These are phyloP conservation scores for Emydura subglobosa DNA, from an alignment of 2,113 vertebrate species.

Conservation along the genomic window DNA sequence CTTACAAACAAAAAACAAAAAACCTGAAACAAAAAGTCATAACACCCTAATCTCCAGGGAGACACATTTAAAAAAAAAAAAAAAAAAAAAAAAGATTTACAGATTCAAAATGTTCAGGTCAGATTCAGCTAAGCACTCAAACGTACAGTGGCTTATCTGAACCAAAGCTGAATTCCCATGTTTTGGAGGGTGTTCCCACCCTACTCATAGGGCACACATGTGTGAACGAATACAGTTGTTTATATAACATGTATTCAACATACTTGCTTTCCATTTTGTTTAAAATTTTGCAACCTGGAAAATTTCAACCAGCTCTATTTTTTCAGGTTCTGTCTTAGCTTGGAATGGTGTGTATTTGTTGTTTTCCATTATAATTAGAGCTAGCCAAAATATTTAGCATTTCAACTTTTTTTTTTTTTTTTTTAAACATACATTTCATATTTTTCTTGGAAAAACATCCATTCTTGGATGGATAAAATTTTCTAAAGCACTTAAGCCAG, in stretches of 20 bases:
- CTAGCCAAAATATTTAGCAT: not conserved
- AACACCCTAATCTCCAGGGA: not conserved
- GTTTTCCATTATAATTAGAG: not conserved
- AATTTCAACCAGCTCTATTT: not conserved
- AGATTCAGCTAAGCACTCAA: not conserved
- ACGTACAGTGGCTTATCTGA: not conserved
- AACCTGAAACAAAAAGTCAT: no score
- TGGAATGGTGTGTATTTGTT: not conserved
- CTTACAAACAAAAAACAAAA: not conserved
- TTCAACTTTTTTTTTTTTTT: not conserved
- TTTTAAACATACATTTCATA: not conserved
- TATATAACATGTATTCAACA: not conserved
- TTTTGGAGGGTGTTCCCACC: not conserved
- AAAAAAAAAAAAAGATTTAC: not conserved
- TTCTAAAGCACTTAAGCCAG: not conserved
- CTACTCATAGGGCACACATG: not conserved
- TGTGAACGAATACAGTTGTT: not conserved
- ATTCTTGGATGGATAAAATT: not conserved
- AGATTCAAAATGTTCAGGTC: not conserved
- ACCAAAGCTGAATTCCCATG: not conserved
- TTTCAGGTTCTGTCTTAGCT: not conserved
- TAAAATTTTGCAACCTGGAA: not conserved
- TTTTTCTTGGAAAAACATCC: not conserved
- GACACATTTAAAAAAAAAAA: not conserved
- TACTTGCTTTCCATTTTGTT: not conserved